phyloP scores from a whole-genome alignment of 2,113 vertebrate genomes.

The Ammodramus savannarum region DNA sequence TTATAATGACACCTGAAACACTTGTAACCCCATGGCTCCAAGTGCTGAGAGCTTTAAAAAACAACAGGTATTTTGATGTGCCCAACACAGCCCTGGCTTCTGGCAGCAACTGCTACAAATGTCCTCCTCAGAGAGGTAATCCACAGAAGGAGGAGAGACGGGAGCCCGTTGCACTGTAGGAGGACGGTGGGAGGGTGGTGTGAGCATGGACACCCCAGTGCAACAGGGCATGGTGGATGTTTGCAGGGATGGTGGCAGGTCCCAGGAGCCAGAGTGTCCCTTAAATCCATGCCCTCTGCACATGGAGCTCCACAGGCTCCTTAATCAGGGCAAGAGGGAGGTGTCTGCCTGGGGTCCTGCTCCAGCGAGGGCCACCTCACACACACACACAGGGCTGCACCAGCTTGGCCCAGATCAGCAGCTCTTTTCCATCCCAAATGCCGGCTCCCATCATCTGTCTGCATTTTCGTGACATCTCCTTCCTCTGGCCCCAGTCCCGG shows the following conservation, averaged over 20 bases:
- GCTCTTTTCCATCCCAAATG: background rate
- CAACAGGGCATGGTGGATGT: background rate
- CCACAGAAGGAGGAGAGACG: background rate
- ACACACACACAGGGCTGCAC: background rate
- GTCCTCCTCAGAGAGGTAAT: background rate
- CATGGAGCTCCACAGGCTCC: background rate
- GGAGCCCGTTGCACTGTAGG: background rate
- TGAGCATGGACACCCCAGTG: background rate
- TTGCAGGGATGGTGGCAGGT: background rate
- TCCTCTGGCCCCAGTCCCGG: constrained; percentile 36
- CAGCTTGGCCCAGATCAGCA: constrained; percentile 3
- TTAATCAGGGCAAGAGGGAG: background rate
- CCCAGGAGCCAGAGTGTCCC: background rate
- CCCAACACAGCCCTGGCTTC: background rate
- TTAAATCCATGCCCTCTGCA: background rate
- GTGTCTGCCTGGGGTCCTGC: background rate
- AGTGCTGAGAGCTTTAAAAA: background rate
- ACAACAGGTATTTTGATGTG: background rate
- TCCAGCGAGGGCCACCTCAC: background rate
- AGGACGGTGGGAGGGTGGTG: background rate
- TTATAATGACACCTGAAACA: background rate
- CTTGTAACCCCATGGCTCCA: background rate
- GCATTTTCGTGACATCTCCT: constrained; percentile 59
- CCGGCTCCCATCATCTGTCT: constrained; percentile 59
- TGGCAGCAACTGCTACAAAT: background rate